Conservation (phyloP, 2,888 invertebrate species). For the Anaspis maculata region DNA sequence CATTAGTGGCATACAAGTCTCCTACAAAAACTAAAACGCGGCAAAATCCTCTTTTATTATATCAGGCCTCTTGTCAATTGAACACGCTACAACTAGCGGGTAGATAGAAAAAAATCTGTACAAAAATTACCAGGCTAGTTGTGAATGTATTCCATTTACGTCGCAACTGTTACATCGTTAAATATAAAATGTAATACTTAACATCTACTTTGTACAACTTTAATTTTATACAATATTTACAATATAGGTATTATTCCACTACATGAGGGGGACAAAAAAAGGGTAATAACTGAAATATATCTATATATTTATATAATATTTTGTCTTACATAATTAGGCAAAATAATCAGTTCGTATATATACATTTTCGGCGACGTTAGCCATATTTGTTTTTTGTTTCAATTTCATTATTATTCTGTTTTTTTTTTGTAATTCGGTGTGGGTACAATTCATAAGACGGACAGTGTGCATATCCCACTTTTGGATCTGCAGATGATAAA, state of each 20-base stretch:
- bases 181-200: too few species aligned
- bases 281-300: conserved; percentile 9
- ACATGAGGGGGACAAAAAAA: too few species aligned
- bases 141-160: conserved; percentile 18
- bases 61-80: too few species aligned
- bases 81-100: too few species aligned
- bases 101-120: too few species aligned
- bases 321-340: too few species aligned
- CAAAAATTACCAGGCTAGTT: too few species aligned
- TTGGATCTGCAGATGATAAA: too few species aligned
- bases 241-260: conserved; percentile 25
- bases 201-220: too few species aligned
- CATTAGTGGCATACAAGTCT: conserved; percentile 29
- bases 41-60: too few species aligned
- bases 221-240: conserved; percentile 23
- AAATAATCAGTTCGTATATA: too few species aligned
- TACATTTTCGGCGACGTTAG: conserved; percentile 37
- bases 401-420: neutral
- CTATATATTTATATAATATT: too few species aligned
- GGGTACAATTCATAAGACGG: conserved; percentile 33
- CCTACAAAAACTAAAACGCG: conserved; percentile 19
- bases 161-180: conserved; percentile 22
- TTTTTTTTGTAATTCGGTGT: conserved; percentile 29
- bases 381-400: conserved; percentile 21
- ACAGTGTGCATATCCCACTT: conserved; percentile 23